Evolutionary conservation across 2,113 vertebrate genomes (phyloP).

Genomic region (Delphinapterus leucas): DNA sequence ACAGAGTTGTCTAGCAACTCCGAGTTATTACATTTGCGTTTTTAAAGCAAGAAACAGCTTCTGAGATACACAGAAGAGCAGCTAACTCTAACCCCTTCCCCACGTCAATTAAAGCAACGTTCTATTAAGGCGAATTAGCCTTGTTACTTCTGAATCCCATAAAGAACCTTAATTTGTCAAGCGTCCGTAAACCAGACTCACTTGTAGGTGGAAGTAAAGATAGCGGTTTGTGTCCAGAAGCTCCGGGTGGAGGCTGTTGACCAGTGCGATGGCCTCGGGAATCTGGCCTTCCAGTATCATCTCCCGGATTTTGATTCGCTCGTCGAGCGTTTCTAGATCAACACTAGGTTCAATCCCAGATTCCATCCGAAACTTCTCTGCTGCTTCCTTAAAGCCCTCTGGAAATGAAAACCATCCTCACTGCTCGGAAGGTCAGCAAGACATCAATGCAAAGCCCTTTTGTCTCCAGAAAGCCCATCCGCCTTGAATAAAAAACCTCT

Average conservation of each 20-base stretch:
- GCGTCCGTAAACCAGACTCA: constrained; percentile 66
- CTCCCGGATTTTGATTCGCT: constrained; percentile 98
- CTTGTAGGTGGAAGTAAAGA: constrained; percentile 98
- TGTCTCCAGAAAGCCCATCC: not conserved
- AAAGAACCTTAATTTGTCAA: not conserved
- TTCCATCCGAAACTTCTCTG: constrained; percentile 98
- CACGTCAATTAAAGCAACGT: rapidly evolving
- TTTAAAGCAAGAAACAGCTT: not conserved
- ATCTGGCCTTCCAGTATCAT: constrained; percentile 98
- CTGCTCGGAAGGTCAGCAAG: not conserved
- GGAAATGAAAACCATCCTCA: constrained; percentile 62
- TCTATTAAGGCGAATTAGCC: not conserved
- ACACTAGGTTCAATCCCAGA: constrained; percentile 98
- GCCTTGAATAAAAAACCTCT: not conserved
- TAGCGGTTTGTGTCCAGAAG: constrained; percentile 97
- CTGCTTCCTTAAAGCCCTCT: constrained; percentile 99
- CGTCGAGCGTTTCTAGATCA: constrained; percentile 95
- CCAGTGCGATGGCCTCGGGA: constrained; percentile 95
- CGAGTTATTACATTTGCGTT: not conserved
- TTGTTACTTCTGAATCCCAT: not conserved
- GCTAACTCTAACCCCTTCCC: not conserved
- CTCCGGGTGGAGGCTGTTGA: constrained; percentile 98
- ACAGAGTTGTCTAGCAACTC: not conserved
- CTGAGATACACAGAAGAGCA: not conserved
- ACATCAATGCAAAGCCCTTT: not conserved